Base-by-base conservation (phyloP, 2,888 invertebrate genomes). In the Euproctis similis region DNA sequence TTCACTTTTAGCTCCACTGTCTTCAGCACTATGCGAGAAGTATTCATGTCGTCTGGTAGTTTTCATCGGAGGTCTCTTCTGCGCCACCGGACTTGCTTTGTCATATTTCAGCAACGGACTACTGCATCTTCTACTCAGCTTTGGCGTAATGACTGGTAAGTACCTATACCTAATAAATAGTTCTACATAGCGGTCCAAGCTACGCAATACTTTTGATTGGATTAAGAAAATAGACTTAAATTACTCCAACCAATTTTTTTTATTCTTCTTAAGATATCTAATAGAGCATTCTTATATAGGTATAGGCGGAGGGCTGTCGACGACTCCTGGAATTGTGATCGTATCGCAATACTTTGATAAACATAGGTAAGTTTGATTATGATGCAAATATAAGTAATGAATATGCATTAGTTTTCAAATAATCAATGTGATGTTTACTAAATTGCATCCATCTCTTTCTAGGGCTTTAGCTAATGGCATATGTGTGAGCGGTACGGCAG, bases 341-440 rank as follows among this genome's bases (percentile, higher is more conserved):
- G 92, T 93, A 0, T 92, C 92, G 0, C 90, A 91, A 41, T 93
- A 93, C 56, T 93, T 93, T 51, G 91, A 92, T 50, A 92, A 90
- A 53, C 91, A 92, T 67, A 88, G 85, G 84, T 82, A 35, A 25
- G 25, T 12, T 5, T 10, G 5, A 10, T 18, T 8, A n/a, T n/a
- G n/a, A n/a, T n/a, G n/a, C n/a, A n/a, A n/a, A n/a, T n/a, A n/a
- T n/a, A n/a, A n/a, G n/a, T n/a, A n/a, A n/a, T n/a, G n/a, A n/a
- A n/a, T n/a, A n/a, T n/a, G n/a, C n/a, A n/a, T n/a, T n/a, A n/a
- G n/a, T n/a, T n/a, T n/a, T n/a, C n/a, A n/a, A n/a, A n/a, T n/a
- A n/a, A n/a, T n/a, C n/a, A n/a, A n/a, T n/a, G n/a, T n/a, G n/a
- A n/a, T n/a, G n/a, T n/a, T n/a, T n/a, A n/a, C n/a, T n/a, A n/a